Percentiles rank a stretch among this genome's conserved stretches.
Evolutionary conservation across 2,113 vertebrate species (phyloP).

Genomic region (Hiodon tergisus): DNA sequence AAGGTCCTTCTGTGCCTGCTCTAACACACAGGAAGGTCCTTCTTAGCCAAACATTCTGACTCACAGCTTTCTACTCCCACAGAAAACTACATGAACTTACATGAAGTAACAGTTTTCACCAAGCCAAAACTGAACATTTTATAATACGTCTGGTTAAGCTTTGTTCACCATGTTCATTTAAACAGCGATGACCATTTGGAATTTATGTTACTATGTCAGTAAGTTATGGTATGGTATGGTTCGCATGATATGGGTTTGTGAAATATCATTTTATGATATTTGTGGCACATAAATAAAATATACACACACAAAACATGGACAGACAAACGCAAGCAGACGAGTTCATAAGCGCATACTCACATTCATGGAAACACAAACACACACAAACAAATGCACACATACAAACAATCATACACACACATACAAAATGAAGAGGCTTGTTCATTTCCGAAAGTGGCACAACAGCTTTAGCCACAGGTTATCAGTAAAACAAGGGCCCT

Average conservation of each 20-base stretch:
- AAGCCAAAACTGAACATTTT: no score
- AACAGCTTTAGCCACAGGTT: background rate
- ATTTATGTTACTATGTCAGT: no score
- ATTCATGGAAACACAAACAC: background rate
- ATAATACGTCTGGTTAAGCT: no score
- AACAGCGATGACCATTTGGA: no score
- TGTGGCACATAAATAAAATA: background rate
- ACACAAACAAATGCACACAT: slow-evolving; percentile 16
- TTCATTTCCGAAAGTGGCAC: slow-evolving; percentile 2
- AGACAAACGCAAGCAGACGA: background rate
- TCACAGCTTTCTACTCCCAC: no score
- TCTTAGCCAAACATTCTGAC: no score
- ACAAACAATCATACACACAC: slow-evolving; percentile 5
- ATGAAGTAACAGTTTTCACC: no score
- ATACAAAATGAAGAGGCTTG: background rate
- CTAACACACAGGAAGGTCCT: background rate
- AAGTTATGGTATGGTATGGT: background rate
- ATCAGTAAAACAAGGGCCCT: background rate
- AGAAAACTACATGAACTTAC: no score
- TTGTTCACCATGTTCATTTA: no score
- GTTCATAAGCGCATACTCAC: background rate
- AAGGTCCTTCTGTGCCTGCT: background rate
- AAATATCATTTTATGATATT: background rate
- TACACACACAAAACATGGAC: background rate
- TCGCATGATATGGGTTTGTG: background rate